These are phyloP conservation scores for Oscheius sp. DNA, from an alignment of 2,888 invertebrate genomes.

Conservation along the genomic window DNA sequence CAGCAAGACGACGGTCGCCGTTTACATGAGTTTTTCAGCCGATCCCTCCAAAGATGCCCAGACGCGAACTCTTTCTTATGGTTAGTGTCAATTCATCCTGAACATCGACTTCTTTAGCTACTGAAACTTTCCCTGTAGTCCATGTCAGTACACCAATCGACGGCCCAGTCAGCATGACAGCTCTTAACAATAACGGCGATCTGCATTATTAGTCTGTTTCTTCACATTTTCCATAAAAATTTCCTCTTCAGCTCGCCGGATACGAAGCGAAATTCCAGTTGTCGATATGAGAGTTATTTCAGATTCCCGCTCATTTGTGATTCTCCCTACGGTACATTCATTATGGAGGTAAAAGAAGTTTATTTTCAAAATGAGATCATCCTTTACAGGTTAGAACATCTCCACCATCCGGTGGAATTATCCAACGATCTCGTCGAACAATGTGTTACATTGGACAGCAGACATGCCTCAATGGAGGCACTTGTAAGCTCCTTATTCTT, in stretches of 20 bases:
- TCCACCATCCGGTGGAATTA: not conserved
- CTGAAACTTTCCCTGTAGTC: not conserved
- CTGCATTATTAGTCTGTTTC: not conserved
- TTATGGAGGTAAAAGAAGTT: not conserved
- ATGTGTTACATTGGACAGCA: not conserved
- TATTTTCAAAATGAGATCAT: no score
- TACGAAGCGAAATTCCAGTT: constrained; percentile 21
- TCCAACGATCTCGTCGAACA: constrained; percentile 6
- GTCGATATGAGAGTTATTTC: constrained; percentile 44
- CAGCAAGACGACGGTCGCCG: constrained; percentile 14
- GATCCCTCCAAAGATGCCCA: constrained; percentile 4
- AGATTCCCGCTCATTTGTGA: constrained; percentile 35
- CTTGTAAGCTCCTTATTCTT: not conserved
- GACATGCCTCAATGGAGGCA: constrained; percentile 17
- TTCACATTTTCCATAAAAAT: not conserved
- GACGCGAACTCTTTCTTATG: not conserved
- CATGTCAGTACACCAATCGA: constrained; percentile 23
- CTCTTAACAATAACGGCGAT: not conserved
- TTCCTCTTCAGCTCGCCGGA: not conserved
- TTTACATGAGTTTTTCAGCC: constrained; percentile 1
- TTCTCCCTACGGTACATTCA: constrained; percentile 13
- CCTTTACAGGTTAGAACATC: constrained; percentile 2
- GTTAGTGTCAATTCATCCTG: not conserved
- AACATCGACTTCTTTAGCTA: not conserved
- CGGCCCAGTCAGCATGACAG: not conserved